Percentiles rank a stretch among this genome's conserved stretches.
Conservation (phyloP, 2,113 vertebrate genomes). For the Rhabdornis inornatus region DNA sequence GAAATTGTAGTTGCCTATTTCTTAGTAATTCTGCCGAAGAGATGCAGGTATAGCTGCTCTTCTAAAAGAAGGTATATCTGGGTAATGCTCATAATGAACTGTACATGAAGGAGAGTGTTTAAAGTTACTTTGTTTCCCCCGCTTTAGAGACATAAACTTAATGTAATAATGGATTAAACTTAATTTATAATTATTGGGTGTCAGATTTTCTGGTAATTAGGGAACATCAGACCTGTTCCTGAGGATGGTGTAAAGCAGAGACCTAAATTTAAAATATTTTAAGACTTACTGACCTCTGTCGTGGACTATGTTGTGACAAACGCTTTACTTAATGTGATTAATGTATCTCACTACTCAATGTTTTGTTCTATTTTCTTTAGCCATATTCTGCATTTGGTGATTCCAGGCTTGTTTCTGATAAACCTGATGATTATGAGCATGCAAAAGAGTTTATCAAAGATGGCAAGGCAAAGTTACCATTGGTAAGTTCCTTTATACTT, state of each 20-base stretch:
- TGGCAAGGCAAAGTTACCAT: conserved; percentile 68
- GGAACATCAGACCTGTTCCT: neutral
- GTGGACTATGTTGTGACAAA: neutral
- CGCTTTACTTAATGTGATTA: neutral
- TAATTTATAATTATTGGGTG: neutral
- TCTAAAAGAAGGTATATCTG: neutral
- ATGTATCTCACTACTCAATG: neutral
- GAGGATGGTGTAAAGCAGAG: neutral
- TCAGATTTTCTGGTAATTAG: neutral
- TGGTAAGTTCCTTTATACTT: conserved; percentile 63
- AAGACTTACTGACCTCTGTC: neutral
- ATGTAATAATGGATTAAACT: neutral
- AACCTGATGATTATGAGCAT: conserved; percentile 75
- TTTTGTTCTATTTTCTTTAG: conserved; percentile 5
- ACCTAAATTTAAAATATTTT: neutral
- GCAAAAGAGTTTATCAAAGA: conserved; percentile 71
- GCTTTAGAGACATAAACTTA: neutral
- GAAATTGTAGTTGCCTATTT: neutral
- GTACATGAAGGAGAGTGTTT: neutral
- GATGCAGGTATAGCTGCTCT: neutral
- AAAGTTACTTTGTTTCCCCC: neutral
- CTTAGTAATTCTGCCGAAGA: neutral
- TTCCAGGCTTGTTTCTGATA: conserved; percentile 70
- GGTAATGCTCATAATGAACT: neutral
- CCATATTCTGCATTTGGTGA: conserved; percentile 69